Percentiles rank a stretch among this genome's conserved stretches.
These are phyloP conservation scores for Meriones psammophilus DNA, from an alignment of 2,797 vertebrate genomes.

Conservation along the genomic window DNA sequence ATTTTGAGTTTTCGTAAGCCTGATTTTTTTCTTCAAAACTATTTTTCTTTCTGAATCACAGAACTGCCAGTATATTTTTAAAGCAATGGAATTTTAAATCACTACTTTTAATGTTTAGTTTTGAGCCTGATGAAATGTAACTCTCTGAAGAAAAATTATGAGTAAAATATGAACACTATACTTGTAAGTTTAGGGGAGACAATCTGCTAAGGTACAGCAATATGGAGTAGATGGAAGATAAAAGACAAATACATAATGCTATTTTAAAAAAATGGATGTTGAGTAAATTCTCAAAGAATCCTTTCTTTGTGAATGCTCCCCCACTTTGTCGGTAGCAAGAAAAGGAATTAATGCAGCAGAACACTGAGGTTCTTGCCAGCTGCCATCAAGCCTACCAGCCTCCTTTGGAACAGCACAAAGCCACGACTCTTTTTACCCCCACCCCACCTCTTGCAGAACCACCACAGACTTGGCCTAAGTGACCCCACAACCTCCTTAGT, in stretches of 20 bases:
- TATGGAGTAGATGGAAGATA: too few species aligned
- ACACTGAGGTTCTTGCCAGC: not conserved
- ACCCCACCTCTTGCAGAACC: not conserved
- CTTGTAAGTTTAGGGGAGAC: not conserved
- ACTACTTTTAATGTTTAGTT: not conserved
- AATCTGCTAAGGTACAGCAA: not conserved
- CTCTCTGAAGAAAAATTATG: not conserved
- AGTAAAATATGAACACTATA: not conserved
- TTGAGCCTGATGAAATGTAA: constrained; percentile 25
- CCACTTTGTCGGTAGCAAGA: not conserved
- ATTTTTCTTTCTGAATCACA: constrained; percentile 54
- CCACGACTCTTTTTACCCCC: too few species aligned
- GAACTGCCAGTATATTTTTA: not conserved
- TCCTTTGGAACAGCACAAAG: not conserved
- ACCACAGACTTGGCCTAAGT: not conserved
- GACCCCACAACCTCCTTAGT: not conserved
- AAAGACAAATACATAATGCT: not conserved
- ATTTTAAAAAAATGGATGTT: not conserved
- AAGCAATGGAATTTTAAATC: constrained; percentile 21
- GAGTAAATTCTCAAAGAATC: not conserved
- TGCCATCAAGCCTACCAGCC: not conserved
- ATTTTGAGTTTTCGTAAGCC: not conserved
- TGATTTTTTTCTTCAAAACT: constrained; percentile 5
- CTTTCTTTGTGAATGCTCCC: not conserved
- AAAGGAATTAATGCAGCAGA: not conserved